Percentiles rank a stretch among this genome's conserved stretches.
Conservation (phyloP, 2,888 invertebrate species). For the Lacanobia oleracea region DNA sequence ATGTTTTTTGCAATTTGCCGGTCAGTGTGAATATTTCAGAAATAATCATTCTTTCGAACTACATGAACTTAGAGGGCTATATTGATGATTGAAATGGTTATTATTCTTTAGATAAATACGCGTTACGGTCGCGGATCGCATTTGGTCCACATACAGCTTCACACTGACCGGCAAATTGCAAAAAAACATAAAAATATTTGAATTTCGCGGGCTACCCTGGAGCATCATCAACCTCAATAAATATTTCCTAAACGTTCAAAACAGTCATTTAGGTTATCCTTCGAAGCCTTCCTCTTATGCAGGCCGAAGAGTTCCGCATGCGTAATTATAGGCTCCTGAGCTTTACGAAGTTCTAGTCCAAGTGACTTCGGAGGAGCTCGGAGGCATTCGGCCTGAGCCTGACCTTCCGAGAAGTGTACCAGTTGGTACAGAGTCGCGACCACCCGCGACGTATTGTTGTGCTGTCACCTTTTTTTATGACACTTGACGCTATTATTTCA, state of each 20-base stretch:
- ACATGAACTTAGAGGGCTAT: no score
- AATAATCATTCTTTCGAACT: no score
- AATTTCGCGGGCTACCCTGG: no score
- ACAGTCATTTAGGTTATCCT: conserved; percentile 47
- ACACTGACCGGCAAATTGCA: no score
- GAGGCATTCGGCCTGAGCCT: conserved; percentile 66
- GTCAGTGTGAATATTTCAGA: no score
- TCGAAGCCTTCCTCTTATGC: conserved; percentile 46
- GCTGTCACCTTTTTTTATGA: conserved; percentile 77
- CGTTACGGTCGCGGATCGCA: no score
- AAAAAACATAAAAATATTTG: no score
- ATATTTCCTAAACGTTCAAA: conserved; percentile 47
- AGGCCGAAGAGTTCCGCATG: conserved; percentile 57
- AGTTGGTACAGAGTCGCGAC: conserved; percentile 75
- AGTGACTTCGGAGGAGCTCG: conserved; percentile 66
- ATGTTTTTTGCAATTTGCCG: no score
- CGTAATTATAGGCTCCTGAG: conserved; percentile 57
- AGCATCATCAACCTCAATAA: no score
- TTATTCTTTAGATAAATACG: no score
- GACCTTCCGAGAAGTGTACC: conserved; percentile 87
- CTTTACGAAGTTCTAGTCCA: conserved; percentile 83
- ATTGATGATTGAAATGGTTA: no score
- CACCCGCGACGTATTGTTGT: conserved; percentile 86
- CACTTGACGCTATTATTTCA: conserved; percentile 75
- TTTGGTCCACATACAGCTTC: no score